Percentiles rank a stretch among this genome's conserved stretches.
These are phyloP conservation scores for Brachionus calyciflorus DNA, from an alignment of 1,140 invertebrate species.

Conservation along the genomic window DNA sequence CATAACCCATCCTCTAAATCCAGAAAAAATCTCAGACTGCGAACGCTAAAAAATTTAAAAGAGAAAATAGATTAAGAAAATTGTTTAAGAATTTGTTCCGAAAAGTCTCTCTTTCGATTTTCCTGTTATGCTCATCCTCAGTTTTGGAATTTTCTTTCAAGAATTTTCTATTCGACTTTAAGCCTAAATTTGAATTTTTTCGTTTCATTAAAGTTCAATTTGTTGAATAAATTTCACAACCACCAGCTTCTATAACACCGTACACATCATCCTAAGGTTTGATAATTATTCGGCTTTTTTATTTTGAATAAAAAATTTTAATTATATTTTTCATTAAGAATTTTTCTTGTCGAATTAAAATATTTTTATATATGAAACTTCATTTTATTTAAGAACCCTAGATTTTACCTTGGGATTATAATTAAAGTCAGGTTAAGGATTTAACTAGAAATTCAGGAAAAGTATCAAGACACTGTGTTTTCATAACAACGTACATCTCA, in stretches of 20 bases:
- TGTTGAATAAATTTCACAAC: neutral
- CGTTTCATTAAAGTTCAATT: no score
- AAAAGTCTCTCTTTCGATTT: no score
- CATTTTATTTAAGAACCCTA: neutral
- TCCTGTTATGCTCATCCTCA: no score
- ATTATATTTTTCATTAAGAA: neutral
- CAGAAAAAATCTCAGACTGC: no score
- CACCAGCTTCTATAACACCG: neutral
- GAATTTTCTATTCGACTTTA: no score
- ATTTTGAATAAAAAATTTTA: neutral
- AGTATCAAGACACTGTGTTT: neutral
- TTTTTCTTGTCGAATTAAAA: neutral
- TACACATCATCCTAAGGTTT: neutral
- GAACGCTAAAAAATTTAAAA: no score
- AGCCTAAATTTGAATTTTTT: no score
- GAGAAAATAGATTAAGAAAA: no score
- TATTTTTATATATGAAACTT: neutral
- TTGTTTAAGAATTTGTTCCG: no score
- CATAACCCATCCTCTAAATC: no score
- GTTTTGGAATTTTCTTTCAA: no score
- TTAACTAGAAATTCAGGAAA: neutral
- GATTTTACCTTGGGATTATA: neutral
- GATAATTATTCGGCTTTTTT: neutral
- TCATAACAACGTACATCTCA: neutral
- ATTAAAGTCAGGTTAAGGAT: neutral